Percentiles rank a stretch among this genome's conserved stretches.
Conservation (phyloP, 64 coral and sea anemone species). For the Montipora sp. region DNA sequence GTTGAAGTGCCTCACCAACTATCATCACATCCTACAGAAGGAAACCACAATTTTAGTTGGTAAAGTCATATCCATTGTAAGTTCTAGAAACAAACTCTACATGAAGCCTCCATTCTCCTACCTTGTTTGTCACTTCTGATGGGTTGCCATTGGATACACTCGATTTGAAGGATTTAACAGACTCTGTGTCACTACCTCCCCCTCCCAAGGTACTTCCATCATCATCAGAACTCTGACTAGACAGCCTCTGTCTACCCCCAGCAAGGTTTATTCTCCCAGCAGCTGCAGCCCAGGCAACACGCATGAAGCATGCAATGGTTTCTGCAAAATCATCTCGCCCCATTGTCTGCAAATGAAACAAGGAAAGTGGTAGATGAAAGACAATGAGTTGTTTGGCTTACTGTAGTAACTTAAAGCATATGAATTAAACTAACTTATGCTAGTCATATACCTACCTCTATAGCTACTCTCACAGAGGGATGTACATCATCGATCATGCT, state of each 20-base stretch:
- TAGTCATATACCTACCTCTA: constrained; percentile 61
- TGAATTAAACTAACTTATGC: no score
- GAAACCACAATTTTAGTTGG: neutral
- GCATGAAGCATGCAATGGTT: constrained; percentile 94
- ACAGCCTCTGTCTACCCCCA: constrained; percentile 87
- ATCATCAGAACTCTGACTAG: constrained; percentile 91
- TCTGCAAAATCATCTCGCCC: constrained; percentile 92
- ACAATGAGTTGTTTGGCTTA: neutral
- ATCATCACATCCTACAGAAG: constrained; percentile 79
- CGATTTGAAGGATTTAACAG: constrained; percentile 86
- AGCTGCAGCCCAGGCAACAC: constrained; percentile 92
- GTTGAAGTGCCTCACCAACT: constrained; percentile 85
- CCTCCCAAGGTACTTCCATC: constrained; percentile 64
- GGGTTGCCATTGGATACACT: constrained; percentile 53
- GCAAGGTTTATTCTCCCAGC: constrained; percentile 86
- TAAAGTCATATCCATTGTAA: neutral
- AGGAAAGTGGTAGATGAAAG: neutral
- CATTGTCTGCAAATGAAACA: constrained; percentile 72
- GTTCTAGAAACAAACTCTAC: neutral
- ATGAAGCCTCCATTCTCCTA: constrained; percentile 1
- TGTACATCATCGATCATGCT: constrained; percentile 96
- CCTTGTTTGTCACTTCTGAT: constrained; percentile 88
- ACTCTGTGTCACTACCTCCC: constrained; percentile 89
- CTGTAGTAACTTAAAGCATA: no score
- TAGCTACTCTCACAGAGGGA: constrained; percentile 82